Percentiles rank a stretch among this genome's conserved stretches.
These are phyloP conservation scores for Lathamus discolor DNA, from an alignment of 2,113 vertebrate genomes.

Conservation along the genomic window DNA sequence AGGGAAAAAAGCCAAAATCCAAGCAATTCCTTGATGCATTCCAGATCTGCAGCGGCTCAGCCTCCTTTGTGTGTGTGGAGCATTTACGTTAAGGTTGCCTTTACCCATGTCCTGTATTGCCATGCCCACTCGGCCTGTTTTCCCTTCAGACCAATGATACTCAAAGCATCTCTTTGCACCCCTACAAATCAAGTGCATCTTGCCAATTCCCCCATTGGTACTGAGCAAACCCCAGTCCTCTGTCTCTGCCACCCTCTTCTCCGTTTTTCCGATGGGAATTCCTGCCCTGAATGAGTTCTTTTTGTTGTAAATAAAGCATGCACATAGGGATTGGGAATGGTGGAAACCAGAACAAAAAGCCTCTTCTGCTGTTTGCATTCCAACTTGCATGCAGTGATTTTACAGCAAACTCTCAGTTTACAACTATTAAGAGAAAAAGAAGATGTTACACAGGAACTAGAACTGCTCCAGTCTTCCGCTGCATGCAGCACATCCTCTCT, in stretches of 20 bases:
- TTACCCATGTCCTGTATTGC: not conserved
- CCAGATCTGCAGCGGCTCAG: not conserved
- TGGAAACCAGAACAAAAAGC: not conserved
- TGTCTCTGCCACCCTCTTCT: not conserved
- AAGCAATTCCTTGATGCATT: not conserved
- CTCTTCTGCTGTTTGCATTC: constrained; percentile 79
- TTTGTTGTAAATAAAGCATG: constrained; percentile 76
- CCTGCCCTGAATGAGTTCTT: not conserved
- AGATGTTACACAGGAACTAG: constrained; percentile 28
- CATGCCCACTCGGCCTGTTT: not conserved
- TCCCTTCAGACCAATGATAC: not conserved
- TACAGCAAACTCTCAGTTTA: constrained; percentile 41
- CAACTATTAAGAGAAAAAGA: not conserved
- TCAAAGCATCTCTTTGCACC: not conserved
- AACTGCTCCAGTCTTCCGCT: constrained; percentile 57
- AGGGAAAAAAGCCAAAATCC: not conserved
- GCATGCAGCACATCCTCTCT: constrained; percentile 75
- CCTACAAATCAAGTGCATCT: not conserved
- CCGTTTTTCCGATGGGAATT: not conserved
- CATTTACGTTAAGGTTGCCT: not conserved
- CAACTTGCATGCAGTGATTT: constrained; percentile 87
- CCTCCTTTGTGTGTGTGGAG: not conserved
- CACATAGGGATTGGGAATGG: constrained; percentile 59
- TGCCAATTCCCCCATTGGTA: not conserved
- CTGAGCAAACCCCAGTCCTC: not conserved